These are phyloP conservation scores for Macropodus opercularis DNA, from an alignment of 2,797 vertebrate species.

Conservation along the genomic window DNA sequence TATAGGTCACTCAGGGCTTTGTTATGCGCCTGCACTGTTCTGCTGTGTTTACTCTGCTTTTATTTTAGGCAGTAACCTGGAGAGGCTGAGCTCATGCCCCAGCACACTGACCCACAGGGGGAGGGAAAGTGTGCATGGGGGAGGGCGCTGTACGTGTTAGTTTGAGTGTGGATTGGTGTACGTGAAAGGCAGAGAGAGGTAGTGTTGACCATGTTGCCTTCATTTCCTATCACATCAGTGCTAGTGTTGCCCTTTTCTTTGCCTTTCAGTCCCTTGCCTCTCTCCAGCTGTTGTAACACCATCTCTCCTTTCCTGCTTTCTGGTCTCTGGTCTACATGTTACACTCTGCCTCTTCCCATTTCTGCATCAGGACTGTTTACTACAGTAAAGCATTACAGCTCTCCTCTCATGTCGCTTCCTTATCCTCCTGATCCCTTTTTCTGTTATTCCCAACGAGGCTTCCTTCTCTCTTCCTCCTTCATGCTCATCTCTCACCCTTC, in stretches of 20 bases:
- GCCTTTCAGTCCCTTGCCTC: constrained; percentile 16
- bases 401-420: constrained; percentile 9
- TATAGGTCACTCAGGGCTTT: constrained; percentile 7
- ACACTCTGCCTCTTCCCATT: constrained; percentile 5
- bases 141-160: constrained; percentile 16
- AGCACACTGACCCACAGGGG: constrained; percentile 48
- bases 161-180: constrained; percentile 22
- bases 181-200: constrained; percentile 4
- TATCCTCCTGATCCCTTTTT: constrained; percentile 1
- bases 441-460: constrained; percentile 5
- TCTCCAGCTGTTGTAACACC: constrained; percentile 30
- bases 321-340: constrained; percentile 11
- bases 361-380: constrained; percentile 43
- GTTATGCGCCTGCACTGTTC: constrained; percentile 1
- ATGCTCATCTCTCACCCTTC: constrained; percentile 21
- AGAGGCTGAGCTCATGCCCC: constrained; percentile 43
- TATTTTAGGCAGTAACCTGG: constrained; percentile 41
- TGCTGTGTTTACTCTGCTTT: constrained; percentile 17
- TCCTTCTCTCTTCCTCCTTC: constrained; percentile 22
- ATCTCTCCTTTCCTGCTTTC: constrained; percentile 7
- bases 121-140: constrained; percentile 35
- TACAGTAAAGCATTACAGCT: constrained; percentile 24
- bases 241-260: constrained; percentile 56
- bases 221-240: constrained; percentile 68
- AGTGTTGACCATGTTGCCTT: constrained; percentile 55